Evolutionary conservation across 92 coral and sea anemone species (phyloP).

Genomic region (Phenganax stokvisi): DNA sequence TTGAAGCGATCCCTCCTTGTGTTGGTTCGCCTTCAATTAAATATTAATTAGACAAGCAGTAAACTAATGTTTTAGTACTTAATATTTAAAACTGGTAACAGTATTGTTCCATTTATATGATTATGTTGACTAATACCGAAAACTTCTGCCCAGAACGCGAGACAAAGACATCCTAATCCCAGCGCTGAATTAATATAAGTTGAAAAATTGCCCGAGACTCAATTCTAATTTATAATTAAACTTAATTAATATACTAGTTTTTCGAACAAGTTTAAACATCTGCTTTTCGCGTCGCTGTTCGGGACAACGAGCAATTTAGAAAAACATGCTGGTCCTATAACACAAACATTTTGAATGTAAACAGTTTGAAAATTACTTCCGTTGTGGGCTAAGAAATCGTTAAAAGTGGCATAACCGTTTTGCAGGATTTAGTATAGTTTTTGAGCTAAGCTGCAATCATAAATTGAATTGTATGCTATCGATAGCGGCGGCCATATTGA

Average conservation of each 20-base stretch:
- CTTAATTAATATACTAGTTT: constrained; percentile 5
- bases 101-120: too few species aligned
- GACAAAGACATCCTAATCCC: background rate
- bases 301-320: background rate
- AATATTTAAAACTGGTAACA: too few species aligned
- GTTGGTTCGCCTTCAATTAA: too few species aligned
- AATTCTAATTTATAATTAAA: constrained; percentile 5
- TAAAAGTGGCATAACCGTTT: too few species aligned
- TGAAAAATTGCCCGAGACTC: background rate
- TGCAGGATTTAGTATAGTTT: too few species aligned
- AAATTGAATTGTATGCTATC: background rate
- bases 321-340: background rate
- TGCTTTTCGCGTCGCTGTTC: background rate
- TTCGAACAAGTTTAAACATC: background rate
- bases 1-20: too few species aligned
- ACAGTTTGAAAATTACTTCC: too few species aligned
- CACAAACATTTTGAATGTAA: background rate
- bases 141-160: background rate
- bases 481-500: background rate
- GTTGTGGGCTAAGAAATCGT: too few species aligned
- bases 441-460: background rate
- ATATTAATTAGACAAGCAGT: too few species aligned
- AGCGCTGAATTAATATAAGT: background rate
- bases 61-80: too few species aligned
- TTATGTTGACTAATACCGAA: background rate